Evolutionary conservation across 2,113 vertebrate genomes (phyloP).

Genomic region (Antechinus flavipes): DNA sequence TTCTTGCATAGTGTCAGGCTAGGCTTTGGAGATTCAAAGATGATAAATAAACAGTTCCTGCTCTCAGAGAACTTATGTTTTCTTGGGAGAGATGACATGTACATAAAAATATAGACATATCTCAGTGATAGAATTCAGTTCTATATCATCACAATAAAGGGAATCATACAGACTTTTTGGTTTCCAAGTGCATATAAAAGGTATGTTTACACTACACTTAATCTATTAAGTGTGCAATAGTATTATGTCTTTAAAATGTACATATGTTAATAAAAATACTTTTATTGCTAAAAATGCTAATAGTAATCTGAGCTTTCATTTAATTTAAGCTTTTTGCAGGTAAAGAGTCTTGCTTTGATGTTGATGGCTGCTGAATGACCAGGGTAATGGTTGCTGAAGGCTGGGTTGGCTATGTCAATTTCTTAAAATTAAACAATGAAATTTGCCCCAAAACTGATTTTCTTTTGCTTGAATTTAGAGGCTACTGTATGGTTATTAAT

Average conservation of each 20-base stretch:
- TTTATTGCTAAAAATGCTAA: neutral
- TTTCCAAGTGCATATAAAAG: neutral
- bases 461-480: neutral
- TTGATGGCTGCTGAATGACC: neutral
- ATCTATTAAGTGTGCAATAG: neutral
- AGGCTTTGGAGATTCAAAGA: neutral
- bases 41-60: neutral
- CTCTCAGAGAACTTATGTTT: neutral
- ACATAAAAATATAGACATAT: neutral
- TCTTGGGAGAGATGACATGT: neutral
- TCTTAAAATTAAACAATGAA: neutral
- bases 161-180: neutral
- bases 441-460: neutral
- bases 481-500: neutral
- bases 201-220: neutral
- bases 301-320: neutral
- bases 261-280: neutral
- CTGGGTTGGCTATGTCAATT: neutral
- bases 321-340: too few species aligned
- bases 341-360: neutral
- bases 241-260: neutral
- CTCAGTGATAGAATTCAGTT: neutral
- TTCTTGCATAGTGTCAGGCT: neutral
- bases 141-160: neutral
- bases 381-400: neutral